These are phyloP conservation scores for Rhagonycha lutea DNA, from an alignment of 2,888 invertebrate genomes.

Conservation along the genomic window DNA sequence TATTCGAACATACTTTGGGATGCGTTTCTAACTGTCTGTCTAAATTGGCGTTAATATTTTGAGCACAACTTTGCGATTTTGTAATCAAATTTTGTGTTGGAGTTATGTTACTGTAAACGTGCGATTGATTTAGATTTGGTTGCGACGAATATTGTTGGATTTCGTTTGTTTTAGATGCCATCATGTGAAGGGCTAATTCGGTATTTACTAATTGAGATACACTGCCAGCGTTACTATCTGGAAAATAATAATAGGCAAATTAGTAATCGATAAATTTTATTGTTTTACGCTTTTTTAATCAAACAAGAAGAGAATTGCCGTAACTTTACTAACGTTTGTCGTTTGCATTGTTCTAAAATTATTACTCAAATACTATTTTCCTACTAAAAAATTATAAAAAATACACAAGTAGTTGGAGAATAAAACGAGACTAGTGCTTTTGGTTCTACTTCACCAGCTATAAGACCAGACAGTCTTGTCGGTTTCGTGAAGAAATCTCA, in stretches of 20 bases:
- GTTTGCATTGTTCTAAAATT: background rate
- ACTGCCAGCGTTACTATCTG: constrained; percentile 70
- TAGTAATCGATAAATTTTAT: background rate
- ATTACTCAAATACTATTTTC: background rate
- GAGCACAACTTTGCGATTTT: constrained; percentile 49
- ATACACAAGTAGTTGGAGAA: background rate
- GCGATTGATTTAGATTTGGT: constrained; percentile 49
- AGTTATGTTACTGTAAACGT: constrained; percentile 53
- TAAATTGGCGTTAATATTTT: constrained; percentile 41
- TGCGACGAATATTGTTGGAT: constrained; percentile 53
- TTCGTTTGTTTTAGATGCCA: constrained; percentile 45
- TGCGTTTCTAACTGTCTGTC: constrained; percentile 22
- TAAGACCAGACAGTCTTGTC: no score
- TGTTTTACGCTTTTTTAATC: background rate
- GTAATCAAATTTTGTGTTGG: constrained; percentile 36
- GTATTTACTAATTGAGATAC: constrained; percentile 68
- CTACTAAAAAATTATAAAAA: background rate
- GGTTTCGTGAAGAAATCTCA: no score
- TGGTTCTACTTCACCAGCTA: no score
- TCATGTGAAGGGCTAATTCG: constrained; percentile 64
- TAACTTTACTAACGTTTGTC: background rate
- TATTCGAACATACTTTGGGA: constrained; percentile 39
- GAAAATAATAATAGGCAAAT: constrained; percentile 42
- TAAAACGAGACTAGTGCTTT: background rate
- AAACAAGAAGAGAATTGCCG: background rate